Percentiles rank a stretch among this genome's conserved stretches.
phyloP scores from a whole-genome alignment of 2,888 invertebrate species.

The Noctua janthina region DNA sequence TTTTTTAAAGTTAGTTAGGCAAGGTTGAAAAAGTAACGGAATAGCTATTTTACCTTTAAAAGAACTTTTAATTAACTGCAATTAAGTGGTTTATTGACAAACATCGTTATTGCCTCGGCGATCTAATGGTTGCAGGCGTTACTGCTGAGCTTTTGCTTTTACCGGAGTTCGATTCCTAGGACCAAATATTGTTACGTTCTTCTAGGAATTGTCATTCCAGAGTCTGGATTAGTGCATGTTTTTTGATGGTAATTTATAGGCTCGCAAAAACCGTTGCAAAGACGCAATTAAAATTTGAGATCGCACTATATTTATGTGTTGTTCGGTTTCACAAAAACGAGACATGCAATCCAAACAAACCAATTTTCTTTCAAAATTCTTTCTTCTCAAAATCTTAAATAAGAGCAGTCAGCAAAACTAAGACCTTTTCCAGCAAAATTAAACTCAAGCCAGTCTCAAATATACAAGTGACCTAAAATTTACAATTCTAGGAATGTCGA shows the following conservation, averaged over 20 bases:
- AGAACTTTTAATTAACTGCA: not conserved
- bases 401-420: conserved; percentile 17
- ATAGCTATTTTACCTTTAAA: not conserved
- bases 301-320: not conserved
- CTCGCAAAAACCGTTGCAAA: not conserved
- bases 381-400: conserved; percentile 8
- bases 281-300: not conserved
- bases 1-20: conserved; percentile 8
- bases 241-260: not conserved
- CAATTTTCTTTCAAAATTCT: not conserved
- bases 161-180: not conserved
- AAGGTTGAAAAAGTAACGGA: not conserved
- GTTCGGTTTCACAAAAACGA: not conserved
- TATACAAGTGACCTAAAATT: conserved; percentile 52
- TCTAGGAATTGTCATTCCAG: not conserved
- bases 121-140: not conserved
- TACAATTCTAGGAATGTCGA: conserved; percentile 48
- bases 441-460: conserved; percentile 37
- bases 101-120: not conserved
- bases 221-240: not conserved
- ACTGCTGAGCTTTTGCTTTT: not conserved
- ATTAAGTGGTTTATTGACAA: not conserved
- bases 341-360: not conserved
- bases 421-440: conserved; percentile 15
- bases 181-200: not conserved